Evolutionary conservation across 2,888 invertebrate genomes (phyloP), one percentile per base, ranked within the genome.

Genomic region (Pristionchus japonicus): DNA sequence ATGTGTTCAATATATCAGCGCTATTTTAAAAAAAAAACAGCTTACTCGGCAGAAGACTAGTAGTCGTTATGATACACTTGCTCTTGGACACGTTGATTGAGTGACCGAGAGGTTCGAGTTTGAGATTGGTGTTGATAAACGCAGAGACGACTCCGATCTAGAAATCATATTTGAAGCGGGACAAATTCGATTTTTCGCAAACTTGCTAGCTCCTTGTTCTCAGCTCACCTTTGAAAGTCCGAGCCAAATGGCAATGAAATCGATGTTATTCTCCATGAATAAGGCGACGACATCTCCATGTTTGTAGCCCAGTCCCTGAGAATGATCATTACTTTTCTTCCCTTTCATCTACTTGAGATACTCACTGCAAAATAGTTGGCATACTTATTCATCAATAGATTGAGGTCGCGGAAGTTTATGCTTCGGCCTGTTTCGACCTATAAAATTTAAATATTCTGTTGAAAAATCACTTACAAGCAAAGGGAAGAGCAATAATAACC

Each of bases 91-190:
- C 96, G 31, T 96, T 97, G 87, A 99, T 96, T 89, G 98, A 98
- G 95, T 99, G 99, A 49, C 93, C 93, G 47, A 99, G 95, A 0
- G 98, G 96, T 86, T 96, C 96, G 89, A 97, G 96, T 74, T 97
- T 96, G 93, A 98, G 96, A 95, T 99, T 98, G 88, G 97, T 97
- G 95, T 99, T 99, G 94, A 99, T 97, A 80, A 99, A 96, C 0
- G 99, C 97, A 0, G 97, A 94, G 4, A 95, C 91, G 3, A 95
- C 95, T 11, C 96, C 96, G 83, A 92, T 91, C 90, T 90, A 85
- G 23, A 34, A 15, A 27, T n/a, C n/a, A n/a, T n/a, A n/a, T n/a
- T n/a, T n/a, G n/a, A n/a, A n/a, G n/a, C n/a, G n/a, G n/a, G n/a
- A n/a, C n/a, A n/a, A n/a, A n/a, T n/a, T n/a, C n/a, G n/a, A n/a